A percentile compares a stretch with the other conserved stretches of the same genome.
These are phyloP conservation scores for Galerucella pusilla DNA, from an alignment of 2,888 invertebrate species.

Conservation along the genomic window DNA sequence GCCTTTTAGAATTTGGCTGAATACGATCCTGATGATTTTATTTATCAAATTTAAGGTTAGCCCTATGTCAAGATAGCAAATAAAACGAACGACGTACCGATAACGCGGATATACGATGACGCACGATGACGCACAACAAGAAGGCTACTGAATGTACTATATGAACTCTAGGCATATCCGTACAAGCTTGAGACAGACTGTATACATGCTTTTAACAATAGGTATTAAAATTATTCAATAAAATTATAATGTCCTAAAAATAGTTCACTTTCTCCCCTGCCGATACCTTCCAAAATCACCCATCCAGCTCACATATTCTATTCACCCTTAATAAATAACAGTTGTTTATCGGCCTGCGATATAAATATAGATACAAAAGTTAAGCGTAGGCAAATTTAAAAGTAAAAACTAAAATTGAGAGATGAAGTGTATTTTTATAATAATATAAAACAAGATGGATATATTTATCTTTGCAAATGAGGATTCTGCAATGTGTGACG, in stretches of 20 bases:
- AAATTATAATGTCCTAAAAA: neutral
- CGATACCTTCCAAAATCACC: neutral
- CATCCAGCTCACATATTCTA: neutral
- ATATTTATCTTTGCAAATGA: too few species aligned
- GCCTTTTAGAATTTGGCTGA: too few species aligned
- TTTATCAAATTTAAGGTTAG: too few species aligned
- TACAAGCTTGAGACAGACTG: neutral
- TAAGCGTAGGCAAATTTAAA: slow-evolving; percentile 22
- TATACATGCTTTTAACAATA: neutral
- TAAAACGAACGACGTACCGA: too few species aligned
- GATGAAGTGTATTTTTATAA: neutral
- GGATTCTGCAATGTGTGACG: too few species aligned
- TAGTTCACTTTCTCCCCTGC: neutral
- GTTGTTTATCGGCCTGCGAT: slow-evolving; percentile 19
- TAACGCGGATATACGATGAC: too few species aligned
- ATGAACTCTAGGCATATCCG: too few species aligned
- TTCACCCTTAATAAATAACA: slow-evolving; percentile 17
- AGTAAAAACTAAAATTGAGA: neutral
- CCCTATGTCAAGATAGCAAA: too few species aligned
- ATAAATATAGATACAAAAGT: slow-evolving; percentile 3
- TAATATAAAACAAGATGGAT: too few species aligned
- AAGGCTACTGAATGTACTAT: too few species aligned
- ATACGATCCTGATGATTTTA: too few species aligned
- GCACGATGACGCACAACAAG: too few species aligned
- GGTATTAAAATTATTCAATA: neutral